Conservation (phyloP, 2,113 vertebrate species). For the Silurus meridionalis region DNA sequence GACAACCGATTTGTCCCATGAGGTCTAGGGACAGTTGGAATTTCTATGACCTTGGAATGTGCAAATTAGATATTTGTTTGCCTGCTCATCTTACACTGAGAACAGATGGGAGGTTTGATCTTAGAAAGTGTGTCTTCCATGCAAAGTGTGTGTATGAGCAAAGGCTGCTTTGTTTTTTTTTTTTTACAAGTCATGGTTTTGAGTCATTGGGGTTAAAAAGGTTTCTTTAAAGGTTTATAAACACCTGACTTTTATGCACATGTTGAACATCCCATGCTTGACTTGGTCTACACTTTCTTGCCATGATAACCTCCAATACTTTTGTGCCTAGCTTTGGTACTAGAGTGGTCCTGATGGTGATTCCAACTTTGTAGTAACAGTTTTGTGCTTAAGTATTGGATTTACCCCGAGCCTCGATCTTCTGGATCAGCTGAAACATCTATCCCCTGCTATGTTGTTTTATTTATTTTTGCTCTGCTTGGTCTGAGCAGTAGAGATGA, state of each 20-base stretch:
- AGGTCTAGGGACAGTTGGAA: background rate
- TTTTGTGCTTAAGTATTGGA: background rate
- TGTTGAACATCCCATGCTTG: background rate
- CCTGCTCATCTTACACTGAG: background rate
- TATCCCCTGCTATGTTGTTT: background rate
- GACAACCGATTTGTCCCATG: background rate
- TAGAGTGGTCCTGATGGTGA: background rate
- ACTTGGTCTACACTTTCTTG: background rate
- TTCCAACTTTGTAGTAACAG: background rate
- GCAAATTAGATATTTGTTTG: background rate
- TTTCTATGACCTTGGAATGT: conserved; percentile 8
- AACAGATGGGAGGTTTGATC: background rate
- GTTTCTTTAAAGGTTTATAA: background rate
- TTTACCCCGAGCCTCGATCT: background rate
- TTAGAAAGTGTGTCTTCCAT: background rate
- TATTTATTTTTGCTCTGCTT: background rate
- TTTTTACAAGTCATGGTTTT: background rate
- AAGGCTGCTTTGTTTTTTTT: background rate
- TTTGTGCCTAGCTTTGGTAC: background rate
- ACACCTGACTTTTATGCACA: background rate
- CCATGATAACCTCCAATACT: background rate
- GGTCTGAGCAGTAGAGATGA: background rate
- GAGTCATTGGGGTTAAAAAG: background rate
- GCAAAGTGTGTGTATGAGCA: background rate
- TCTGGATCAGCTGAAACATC: background rate